Base-by-base conservation (phyloP, 2,797 vertebrate species). In the Sebastes nivosus region DNA sequence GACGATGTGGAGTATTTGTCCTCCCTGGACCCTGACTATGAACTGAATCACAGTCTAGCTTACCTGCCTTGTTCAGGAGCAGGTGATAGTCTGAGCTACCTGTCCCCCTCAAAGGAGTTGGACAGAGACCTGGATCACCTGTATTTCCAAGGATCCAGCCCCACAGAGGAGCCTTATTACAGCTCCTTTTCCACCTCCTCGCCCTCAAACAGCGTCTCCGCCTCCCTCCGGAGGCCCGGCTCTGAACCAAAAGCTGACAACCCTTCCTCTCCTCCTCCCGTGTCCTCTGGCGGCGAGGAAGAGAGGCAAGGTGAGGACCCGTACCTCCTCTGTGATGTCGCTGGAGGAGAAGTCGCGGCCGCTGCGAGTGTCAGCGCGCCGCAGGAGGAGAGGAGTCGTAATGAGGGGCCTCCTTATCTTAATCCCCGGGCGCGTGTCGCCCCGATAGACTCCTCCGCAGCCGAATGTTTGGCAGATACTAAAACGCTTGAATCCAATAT, bases 401-500 rank as follows among this genome's bases (percentile, higher is more conserved):
- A 94, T 90, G 94, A 96, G 95, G 87, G 80, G 85, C 82, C 94
- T 87, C 77, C 95, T 95, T 96, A 96, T 96, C 95, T 96, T 95
- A 96, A 96, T 96, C 95, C 95, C 91, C 90, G 93, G 92, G 92
- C 90, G 91, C 94, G 92, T 93, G 94, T 95, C 94, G 91, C 89
- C 91, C 92, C 84, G 94, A 96, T 95, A 95, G 95, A 95, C 95
- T 89, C 90, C 87, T 77, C 88, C 74, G 91, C 93, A 83, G 94
- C 91, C 85, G 84, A 93, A 89, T 94, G 94, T 95, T 95, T 93
- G 90, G 93, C 94, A 93, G 94, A 96, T 95, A 95, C 95, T 93
- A 91, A 95, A 95, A 92, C 84, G 94, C 95, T 95, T 90, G 89
- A 94, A 95, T 95, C 95, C 95, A 96, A 96, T 96, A 95, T 95